Conservation (phyloP, 2,113 vertebrate species). For the Dermatemys mawii region DNA sequence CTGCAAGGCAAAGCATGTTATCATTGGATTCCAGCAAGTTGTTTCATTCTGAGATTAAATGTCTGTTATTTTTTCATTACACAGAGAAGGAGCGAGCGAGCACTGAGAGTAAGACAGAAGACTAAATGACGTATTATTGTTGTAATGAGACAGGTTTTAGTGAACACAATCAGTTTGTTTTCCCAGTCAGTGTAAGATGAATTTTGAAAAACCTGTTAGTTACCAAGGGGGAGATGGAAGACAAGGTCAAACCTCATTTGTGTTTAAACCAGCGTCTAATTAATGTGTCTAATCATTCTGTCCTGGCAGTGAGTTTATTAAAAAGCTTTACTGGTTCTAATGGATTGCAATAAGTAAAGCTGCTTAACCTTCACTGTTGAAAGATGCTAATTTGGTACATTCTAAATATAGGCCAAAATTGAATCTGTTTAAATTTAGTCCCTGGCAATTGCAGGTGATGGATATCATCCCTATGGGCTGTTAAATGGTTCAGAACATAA, state of each 20-base stretch:
- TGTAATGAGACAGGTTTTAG: not conserved
- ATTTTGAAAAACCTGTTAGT: constrained; percentile 27
- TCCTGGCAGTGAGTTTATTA: constrained; percentile 3
- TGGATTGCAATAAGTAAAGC: constrained; percentile 27
- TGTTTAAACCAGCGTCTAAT: constrained; percentile 39
- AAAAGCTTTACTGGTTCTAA: constrained; percentile 46
- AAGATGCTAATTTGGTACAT: not conserved
- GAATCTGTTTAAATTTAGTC: not conserved
- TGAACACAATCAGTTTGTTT: rapidly evolving
- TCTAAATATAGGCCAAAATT: not conserved
- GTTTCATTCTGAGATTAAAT: constrained; percentile 63
- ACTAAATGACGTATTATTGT: not conserved
- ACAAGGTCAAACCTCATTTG: constrained; percentile 34
- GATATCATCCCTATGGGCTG: not conserved
- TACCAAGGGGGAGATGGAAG: not conserved
- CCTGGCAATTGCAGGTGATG: not conserved
- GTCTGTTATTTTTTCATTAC: constrained; percentile 56
- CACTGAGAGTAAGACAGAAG: constrained; percentile 21
- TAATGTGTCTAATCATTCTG: constrained; percentile 28
- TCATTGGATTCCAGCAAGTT: constrained; percentile 60
- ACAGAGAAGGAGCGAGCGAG: not conserved
- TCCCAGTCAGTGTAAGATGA: constrained; percentile 6
- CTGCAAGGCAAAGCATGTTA: constrained; percentile 34
- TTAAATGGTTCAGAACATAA: not conserved
- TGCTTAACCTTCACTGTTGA: not conserved